A percentile compares a stretch with the other conserved stretches of the same genome.
These are phyloP conservation scores for Sprattus sprattus DNA, from an alignment of 2,113 vertebrate species.

Conservation along the genomic window DNA sequence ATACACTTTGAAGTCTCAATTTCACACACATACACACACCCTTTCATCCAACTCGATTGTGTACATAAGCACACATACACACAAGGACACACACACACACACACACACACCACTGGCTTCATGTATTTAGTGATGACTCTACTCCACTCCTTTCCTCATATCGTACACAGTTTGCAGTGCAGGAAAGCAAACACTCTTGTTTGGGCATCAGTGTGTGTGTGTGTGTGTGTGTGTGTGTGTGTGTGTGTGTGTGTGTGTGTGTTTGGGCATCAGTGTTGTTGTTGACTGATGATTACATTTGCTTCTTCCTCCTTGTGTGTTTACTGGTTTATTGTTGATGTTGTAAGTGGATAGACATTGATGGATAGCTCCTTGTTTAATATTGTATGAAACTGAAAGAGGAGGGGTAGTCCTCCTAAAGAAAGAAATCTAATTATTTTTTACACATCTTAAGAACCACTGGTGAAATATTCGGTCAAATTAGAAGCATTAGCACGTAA, in stretches of 20 bases:
- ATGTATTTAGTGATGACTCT: background rate
- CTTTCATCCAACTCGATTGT: too few species aligned
- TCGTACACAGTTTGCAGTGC: background rate
- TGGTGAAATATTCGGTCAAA: too few species aligned
- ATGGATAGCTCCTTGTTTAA: too few species aligned
- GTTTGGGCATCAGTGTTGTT: background rate
- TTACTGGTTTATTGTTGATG: background rate
- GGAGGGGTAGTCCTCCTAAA: too few species aligned
- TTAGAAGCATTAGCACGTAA: too few species aligned
- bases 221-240: too few species aligned
- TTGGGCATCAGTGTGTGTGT: background rate
- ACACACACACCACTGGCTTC: background rate
- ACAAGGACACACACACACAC: background rate
- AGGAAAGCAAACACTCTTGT: background rate
- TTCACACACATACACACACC: background rate
- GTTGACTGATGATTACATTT: background rate
- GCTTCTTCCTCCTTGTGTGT: background rate
- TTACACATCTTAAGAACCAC: too few species aligned
- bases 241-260: background rate
- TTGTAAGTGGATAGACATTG: too few species aligned
- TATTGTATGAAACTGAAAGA: too few species aligned
- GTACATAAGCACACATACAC: too few species aligned
- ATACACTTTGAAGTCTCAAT: background rate
- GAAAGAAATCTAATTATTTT: too few species aligned
- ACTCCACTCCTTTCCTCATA: too few species aligned